Percentiles rank a stretch among this genome's conserved stretches.
These are phyloP conservation scores for Ganaspis sp. DNA, from an alignment of 1,140 invertebrate species.

Conservation along the genomic window DNA sequence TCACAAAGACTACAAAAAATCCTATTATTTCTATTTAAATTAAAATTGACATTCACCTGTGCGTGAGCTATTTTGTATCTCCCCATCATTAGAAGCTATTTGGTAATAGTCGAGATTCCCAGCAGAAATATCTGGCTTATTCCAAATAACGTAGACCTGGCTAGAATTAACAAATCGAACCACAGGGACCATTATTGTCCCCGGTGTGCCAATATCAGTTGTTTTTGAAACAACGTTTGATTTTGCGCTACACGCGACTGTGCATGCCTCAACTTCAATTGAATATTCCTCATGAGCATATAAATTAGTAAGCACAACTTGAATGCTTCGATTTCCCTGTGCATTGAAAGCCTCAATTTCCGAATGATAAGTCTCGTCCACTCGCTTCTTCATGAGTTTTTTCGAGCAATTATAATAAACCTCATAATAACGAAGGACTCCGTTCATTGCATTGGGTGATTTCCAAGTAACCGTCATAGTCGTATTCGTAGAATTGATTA, in stretches of 20 bases:
- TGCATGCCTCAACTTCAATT: conserved; percentile 83
- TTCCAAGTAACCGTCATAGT: conserved; percentile 83
- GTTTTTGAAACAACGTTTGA: conserved; percentile 72
- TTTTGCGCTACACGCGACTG: conserved; percentile 79
- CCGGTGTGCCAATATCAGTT: conserved; percentile 81
- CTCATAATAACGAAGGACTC: conserved; percentile 84
- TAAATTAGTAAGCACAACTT: conserved; percentile 51
- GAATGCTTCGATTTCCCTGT: conserved; percentile 81
- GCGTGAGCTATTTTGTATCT: conserved; percentile 64
- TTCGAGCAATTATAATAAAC: conserved; percentile 74
- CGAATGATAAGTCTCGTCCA: conserved; percentile 56
- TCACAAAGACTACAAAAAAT: too few relatives aligned
- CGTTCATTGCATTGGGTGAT: conserved; percentile 83
- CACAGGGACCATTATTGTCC: conserved; percentile 73
- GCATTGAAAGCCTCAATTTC: conserved; percentile 52
- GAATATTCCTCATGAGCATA: conserved; percentile 79
- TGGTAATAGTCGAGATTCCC: conserved; percentile 81
- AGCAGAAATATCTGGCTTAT: conserved; percentile 78
- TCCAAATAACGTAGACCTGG: conserved; percentile 78
- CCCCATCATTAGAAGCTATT: conserved; percentile 60
- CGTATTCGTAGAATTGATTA: conserved; percentile 81
- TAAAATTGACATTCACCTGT: conserved; percentile 51
- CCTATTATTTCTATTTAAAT: not conserved
- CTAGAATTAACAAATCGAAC: conserved; percentile 75
- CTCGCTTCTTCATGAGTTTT: conserved; percentile 42